phyloP scores from a whole-genome alignment of 1,140 invertebrate species.

The Procambarus clarkii region DNA sequence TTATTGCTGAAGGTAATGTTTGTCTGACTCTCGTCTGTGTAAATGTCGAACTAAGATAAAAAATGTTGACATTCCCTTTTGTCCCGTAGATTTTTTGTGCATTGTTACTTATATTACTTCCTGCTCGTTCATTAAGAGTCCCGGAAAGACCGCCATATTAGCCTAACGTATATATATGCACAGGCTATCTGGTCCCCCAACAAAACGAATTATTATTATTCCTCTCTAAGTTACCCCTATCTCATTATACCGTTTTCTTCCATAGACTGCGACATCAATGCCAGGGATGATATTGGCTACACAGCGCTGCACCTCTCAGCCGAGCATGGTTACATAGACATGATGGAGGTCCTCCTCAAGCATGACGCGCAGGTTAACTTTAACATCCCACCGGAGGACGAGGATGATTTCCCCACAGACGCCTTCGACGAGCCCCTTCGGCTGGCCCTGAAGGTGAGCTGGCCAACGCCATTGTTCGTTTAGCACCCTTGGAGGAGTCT shows the following conservation, averaged over 20 bases:
- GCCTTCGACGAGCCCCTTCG: constrained; percentile 85
- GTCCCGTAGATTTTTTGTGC: no score
- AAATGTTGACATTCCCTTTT: no score
- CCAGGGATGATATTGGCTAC: constrained; percentile 92
- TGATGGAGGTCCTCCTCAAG: constrained; percentile 83
- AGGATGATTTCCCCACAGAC: constrained; percentile 71
- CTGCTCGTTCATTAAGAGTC: no score
- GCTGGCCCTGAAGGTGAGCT: constrained; percentile 82
- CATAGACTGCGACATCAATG: constrained; percentile 87
- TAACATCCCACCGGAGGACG: constrained; percentile 75
- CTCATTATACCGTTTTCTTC: not conserved
- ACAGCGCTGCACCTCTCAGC: constrained; percentile 91
- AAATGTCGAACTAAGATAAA: no score
- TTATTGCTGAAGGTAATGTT: constrained; percentile 67
- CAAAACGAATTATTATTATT: not conserved
- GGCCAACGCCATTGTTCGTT: constrained; percentile 91
- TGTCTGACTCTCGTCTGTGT: no score
- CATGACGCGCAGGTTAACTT: constrained; percentile 89
- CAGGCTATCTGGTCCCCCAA: no score
- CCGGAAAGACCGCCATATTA: no score
- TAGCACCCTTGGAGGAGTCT: constrained; percentile 90
- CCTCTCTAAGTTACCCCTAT: no score
- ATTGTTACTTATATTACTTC: no score
- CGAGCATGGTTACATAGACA: constrained; percentile 84
- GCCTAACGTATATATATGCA: no score